Evolutionary conservation across 2,888 invertebrate genomes (phyloP), one percentile per base, ranked within the genome.

Genomic region (Halictus ligatus): DNA sequence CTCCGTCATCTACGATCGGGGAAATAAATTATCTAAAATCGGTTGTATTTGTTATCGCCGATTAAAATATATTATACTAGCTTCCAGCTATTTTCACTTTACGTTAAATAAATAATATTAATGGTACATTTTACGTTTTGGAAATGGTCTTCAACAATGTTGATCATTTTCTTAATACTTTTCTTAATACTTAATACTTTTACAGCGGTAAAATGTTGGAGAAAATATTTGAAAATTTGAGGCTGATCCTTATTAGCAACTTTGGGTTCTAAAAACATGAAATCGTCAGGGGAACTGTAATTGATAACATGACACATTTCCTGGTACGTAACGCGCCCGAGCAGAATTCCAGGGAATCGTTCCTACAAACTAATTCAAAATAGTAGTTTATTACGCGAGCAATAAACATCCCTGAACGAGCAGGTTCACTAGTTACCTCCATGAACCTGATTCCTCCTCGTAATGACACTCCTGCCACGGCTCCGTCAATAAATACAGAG

Each of bases 401-500:
- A 69, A 40, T 69, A 69, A 69, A 69, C 69, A 35, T 40, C 40
- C 21, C 25, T 5, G 54, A 48, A 80, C 1, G n/a, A 46, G 13
- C 40, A 4, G 8, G 58, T 50, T 48, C 29, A 10, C 15, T 18
- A 43, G 82, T 78, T 78, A 74, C 50, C 35, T 73, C 64, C 21
- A 12, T 40, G 69, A 21, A 69, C 69, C 69, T 69, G 69, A 69
- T 69, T 29, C 74, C 40, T 46, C 18, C 29, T 43, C 67, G 48
- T 80, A 74, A 84, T 76, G 75, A 74, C 40, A 64, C 48, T 72
- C 60, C 67, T 43, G 75, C 77, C 58, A 29, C 46, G 10, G 40
- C 69, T 69, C 40, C 72, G 75, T 79, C 83, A 48, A 85, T 85
- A 85, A 84, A 80, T 82, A 80, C 78, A 54, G 72, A 73, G 77